Evolutionary conservation across 2,888 invertebrate genomes (phyloP), one percentile per base, ranked within the genome.

Genomic region (Deilephila elpenor): DNA sequence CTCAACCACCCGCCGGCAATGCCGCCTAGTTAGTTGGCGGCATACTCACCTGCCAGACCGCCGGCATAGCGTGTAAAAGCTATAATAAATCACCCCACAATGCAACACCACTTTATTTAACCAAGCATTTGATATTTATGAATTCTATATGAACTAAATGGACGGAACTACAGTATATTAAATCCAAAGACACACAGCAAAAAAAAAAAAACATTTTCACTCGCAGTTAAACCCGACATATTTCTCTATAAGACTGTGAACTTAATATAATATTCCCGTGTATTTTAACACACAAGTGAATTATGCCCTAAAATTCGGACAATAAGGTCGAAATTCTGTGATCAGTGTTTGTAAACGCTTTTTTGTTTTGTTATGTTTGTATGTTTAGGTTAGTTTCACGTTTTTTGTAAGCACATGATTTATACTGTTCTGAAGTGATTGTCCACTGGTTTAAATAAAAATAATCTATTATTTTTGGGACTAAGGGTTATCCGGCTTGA

Each of bases 341-440:
- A 67, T 67, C 44, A 29, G 4, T 29, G n/a, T n/a, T 56, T 25
- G 44, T 67, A 51, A 51, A 51, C 44, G 25, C 44, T 20, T 20
- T 44, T 67, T 25, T 67, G 5, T 67, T 64, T 37, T n/a, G 44
- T 64, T 64, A 64, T 64, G 17, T 62, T 56, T 56, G 14, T 53
- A n/a, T 19, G 56, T 56, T 0, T 56, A 56, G 56, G 19, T 56
- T 56, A 56, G 56, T 44, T 34, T n/a, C 62, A 64, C 64, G 17
- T 67, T 56, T 56, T 56, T 51, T 67, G 44, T 67, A 25, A 67
- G 67, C 67, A 64, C 64, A 37, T 44, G 64, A 64, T 44, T 64
- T 64, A 5, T 44, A n/a, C 3, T 14, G n/a, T 44, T 20, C 8
- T 37, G 37, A 20, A 37, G 64, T 44, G 51, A 51, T 25, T 51